Conservation (phyloP, 2,797 vertebrate species). For the Acrossocheilus wenchowensis region DNA sequence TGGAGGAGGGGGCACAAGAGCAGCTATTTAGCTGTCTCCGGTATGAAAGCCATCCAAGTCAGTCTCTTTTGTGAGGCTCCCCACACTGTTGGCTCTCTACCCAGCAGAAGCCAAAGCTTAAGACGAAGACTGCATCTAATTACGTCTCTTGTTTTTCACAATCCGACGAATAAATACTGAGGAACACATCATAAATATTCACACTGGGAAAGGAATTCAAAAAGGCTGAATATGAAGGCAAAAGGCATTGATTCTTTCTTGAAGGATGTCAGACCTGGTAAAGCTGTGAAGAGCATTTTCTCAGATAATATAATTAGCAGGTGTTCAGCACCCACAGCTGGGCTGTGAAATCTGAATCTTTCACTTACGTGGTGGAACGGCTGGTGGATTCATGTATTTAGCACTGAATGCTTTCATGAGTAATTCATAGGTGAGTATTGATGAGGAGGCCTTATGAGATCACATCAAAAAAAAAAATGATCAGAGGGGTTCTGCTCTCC, state of each 20-base stretch:
- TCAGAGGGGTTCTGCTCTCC: background rate
- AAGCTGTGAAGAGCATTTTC: constrained; percentile 67
- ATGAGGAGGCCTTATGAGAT: constrained; percentile 36
- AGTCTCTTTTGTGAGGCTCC: constrained; percentile 58
- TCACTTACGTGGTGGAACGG: constrained; percentile 33
- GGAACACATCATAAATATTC: constrained; percentile 75
- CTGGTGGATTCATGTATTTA: constrained; percentile 37
- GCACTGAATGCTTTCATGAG: constrained; percentile 49
- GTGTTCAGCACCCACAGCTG: constrained; percentile 63
- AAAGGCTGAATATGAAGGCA: constrained; percentile 54
- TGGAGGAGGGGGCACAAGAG: constrained; percentile 55
- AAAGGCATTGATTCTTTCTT: constrained; percentile 70
- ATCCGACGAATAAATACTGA: constrained; percentile 77
- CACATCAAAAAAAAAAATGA: background rate
- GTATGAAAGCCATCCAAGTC: constrained; percentile 63
- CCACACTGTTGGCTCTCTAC: constrained; percentile 59
- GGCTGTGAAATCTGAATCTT: constrained; percentile 57
- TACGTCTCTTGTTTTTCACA: constrained; percentile 74
- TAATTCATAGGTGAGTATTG: constrained; percentile 45
- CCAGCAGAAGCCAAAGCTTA: constrained; percentile 58
- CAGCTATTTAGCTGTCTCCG: constrained; percentile 65
- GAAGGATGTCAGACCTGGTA: constrained; percentile 67
- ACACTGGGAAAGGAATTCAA: constrained; percentile 62
- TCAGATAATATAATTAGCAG: constrained; percentile 65
- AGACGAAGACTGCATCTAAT: constrained; percentile 76